A percentile compares a stretch with the other conserved stretches of the same genome.
Conservation (phyloP, 2,113 vertebrate genomes). For the Halichoerus grypus region DNA sequence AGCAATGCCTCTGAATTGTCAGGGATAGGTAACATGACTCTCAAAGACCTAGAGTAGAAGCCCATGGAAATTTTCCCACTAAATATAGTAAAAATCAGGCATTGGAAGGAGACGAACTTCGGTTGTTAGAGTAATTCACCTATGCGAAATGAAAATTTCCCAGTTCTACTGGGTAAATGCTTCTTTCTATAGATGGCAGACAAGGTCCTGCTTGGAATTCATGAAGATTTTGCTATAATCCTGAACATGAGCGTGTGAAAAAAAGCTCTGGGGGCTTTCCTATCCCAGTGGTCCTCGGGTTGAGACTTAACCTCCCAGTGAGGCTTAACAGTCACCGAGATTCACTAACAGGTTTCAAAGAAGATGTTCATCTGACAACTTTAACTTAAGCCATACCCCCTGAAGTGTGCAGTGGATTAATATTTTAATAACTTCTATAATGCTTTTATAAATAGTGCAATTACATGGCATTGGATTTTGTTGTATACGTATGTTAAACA, state of each 20-base stretch:
- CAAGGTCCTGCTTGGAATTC: not conserved
- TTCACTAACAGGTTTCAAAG: not conserved
- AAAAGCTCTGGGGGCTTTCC: not conserved
- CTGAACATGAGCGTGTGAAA: not conserved
- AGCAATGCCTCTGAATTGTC: not conserved
- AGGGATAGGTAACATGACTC: not conserved
- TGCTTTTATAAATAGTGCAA: not conserved
- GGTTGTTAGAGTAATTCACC: not conserved
- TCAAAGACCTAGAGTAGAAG: not conserved
- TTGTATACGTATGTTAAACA: not conserved
- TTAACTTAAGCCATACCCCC: not conserved
- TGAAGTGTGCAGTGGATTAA: not conserved
- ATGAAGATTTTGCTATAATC: not conserved
- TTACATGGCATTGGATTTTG: not conserved
- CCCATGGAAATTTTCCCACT: not conserved
- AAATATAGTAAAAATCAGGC: not conserved
- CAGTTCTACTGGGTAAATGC: not conserved
- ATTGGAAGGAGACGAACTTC: not conserved
- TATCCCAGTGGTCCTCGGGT: fast-evolving
- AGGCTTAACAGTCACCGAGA: not conserved
- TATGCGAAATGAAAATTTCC: not conserved
- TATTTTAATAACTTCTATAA: not conserved
- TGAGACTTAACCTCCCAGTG: not conserved
- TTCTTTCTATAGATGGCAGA: not conserved
- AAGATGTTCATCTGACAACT: not conserved